Percentiles rank a stretch among this genome's conserved stretches.
Conservation (phyloP, 2,888 invertebrate genomes). For the Hydraecia micacea region DNA sequence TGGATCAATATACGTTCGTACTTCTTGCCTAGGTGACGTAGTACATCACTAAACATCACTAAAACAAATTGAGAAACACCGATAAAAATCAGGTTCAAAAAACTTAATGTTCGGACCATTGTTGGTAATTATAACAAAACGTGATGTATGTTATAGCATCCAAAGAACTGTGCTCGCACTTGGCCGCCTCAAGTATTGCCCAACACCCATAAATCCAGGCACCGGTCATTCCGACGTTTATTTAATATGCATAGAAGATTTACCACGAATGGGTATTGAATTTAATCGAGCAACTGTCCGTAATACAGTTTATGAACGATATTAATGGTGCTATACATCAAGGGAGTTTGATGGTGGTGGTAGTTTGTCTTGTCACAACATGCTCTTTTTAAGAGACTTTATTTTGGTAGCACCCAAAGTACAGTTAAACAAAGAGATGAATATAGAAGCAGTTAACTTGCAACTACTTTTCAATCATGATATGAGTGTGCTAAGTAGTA, state of each 20-base stretch:
- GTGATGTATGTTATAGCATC: constrained; percentile 54
- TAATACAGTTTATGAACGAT: constrained; percentile 84
- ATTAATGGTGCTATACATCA: constrained; percentile 74
- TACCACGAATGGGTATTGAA: constrained; percentile 86
- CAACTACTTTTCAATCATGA: neutral
- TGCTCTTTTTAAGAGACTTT: constrained; percentile 63
- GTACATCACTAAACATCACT: constrained; percentile 3
- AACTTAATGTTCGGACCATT: constrained; percentile 10
- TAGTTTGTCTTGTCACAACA: constrained; percentile 75
- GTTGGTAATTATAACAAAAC: constrained; percentile 55
- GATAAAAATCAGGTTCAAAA: constrained; percentile 1
- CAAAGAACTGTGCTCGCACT: constrained; percentile 60
- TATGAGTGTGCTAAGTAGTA: neutral
- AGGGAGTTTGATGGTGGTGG: constrained; percentile 66
- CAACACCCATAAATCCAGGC: constrained; percentile 82
- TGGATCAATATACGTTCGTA: neutral
- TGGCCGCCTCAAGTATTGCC: constrained; percentile 70
- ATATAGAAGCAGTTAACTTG: neutral
- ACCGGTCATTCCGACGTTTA: constrained; percentile 83
- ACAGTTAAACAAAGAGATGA: constrained; percentile 7
- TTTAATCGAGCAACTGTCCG: constrained; percentile 83
- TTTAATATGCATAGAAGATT: constrained; percentile 89
- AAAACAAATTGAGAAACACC: constrained; percentile 34
- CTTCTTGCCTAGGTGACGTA: neutral
- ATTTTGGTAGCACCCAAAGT: constrained; percentile 54